Base-by-base conservation (phyloP, 1,140 invertebrate genomes). In the Ectropis grisescens region DNA sequence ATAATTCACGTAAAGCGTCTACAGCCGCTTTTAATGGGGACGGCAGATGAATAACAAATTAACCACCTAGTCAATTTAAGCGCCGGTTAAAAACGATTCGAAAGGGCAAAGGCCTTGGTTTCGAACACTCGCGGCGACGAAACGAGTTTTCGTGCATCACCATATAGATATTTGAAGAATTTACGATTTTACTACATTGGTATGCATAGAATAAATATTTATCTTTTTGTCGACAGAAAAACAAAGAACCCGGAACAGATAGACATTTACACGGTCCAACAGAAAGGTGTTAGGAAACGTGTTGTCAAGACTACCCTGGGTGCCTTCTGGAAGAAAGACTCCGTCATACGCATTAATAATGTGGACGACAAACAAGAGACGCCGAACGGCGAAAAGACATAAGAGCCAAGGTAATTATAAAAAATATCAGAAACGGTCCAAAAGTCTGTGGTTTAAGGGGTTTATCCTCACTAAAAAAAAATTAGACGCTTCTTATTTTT, bases 221-320 rank as follows among this genome's bases (percentile, higher is more conserved):
- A n/a, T n/a, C n/a, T n/a, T 26, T 47, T 61, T 69, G 41, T 41
- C 80, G 70, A 43, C 76, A 88, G 87, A 88, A 82, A 88, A 82
- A 88, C 87, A 79, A 87, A 88, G 79, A 86, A 87, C 80, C 85
- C 85, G 55, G 85, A 88, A 64, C 83, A 87, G 70, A 85, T 89
- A 78, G 84, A 86, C 48, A 84, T 89, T 56, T 88, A 85, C 82
- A 85, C 85, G 33, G 81, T 88, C 35, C 85, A 85, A 66, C 85
- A 85, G 66, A 85, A 85, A 48, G 86, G 86, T 60, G 84, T 85
- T 47, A 79, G 84, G 33, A 86, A 86, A 66, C 85, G 86, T 58
- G 82, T 88, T 37, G 72, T 85, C 38, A 84, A 79, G 55, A 85
- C 84, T 39, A 83, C 84, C 36, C 61, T 90, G 50, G 71, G 82